Evolutionary conservation across 1,140 invertebrate species (phyloP).

Genomic region (Chironomus striatipennis): DNA sequence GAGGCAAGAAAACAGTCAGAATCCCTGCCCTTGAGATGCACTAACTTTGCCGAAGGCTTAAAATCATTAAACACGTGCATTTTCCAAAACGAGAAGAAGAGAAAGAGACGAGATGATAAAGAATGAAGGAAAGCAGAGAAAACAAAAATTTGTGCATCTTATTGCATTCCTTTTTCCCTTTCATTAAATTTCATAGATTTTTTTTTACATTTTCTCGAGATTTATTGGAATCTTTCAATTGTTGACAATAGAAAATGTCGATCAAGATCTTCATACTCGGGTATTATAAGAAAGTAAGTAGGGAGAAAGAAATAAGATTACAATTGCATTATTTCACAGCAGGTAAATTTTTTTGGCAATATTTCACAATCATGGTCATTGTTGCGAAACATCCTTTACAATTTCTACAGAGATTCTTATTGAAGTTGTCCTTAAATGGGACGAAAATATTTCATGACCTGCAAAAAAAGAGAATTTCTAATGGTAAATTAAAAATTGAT

Average conservation of each 20-base stretch:
- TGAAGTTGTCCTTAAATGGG: not conserved
- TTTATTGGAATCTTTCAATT: not conserved
- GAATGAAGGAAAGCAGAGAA: not conserved
- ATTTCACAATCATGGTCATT: slow-evolving; percentile 15
- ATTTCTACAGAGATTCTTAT: not conserved
- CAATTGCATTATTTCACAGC: slow-evolving; percentile 14
- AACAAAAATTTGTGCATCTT: slow-evolving; percentile 15
- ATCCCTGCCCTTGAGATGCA: not conserved
- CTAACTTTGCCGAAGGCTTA: not conserved
- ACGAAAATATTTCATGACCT: too few relatives aligned
- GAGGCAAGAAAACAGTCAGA: too few relatives aligned
- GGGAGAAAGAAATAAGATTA: slow-evolving; percentile 6
- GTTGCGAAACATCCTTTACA: not conserved
- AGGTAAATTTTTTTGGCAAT: not conserved
- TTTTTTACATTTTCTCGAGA: too few relatives aligned
- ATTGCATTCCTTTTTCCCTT: slow-evolving; percentile 19
- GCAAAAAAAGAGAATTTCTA: too few relatives aligned
- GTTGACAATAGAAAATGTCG: slow-evolving; percentile 7
- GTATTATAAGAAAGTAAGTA: not conserved
- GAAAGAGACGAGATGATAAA: slow-evolving; percentile 2
- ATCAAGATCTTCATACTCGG: not conserved
- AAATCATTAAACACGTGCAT: slow-evolving; percentile 22
- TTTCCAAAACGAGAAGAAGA: not conserved
- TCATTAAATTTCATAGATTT: not conserved
- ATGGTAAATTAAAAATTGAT: too few relatives aligned